Base-by-base conservation (phyloP, 2,888 invertebrate genomes). In the Yponomeuta cagnagella region DNA sequence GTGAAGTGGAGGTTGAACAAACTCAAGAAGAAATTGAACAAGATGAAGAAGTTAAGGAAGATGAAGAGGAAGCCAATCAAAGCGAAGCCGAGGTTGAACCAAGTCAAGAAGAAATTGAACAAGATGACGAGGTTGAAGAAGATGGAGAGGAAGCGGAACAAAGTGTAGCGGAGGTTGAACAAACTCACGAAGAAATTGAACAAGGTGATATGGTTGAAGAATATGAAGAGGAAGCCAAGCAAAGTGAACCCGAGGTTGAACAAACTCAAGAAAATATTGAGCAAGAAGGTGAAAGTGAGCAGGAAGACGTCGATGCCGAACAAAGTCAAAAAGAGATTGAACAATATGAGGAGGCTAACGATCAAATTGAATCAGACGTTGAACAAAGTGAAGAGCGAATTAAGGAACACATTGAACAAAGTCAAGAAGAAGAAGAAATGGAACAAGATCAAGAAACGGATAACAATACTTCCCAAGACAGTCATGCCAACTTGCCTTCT, bases 361-460 rank as follows among this genome's bases (percentile, higher is more conserved):
- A 71, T 10, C 68, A 73, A 37, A 58, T 71, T 30, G 71, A 65
- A 65, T 73, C 71, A 15, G 31, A 71, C 58, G 30, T 23, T 31
- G 75, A 76, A 64, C 71, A 76, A n/a, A 71, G 75, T 48, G 71
- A 70, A 15, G 75, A 76, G 3, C 72, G 72, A 70, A 73, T 72
- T 37, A 76, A 78, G 70, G 72, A 58, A 10, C 15, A 64, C 12
- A 30, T 31, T 15, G 66, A 70, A 23, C 48, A 70, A 33, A 31
- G 74, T 70, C 73, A 74, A 15, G 74, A 74, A 10, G 58, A 58
- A 12, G 63, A 77, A 52, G 73, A 76, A 43, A 43, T 8, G 72
- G 69, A 68, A 48, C 67, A 70, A 31, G 43, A 68, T 37, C 31
- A 58, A 23, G 63, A 69, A 64, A 31, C 9, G 1, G 33, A 65